Base-by-base conservation (phyloP, 2,113 vertebrate genomes). In the Hippocampus guttulatus region DNA sequence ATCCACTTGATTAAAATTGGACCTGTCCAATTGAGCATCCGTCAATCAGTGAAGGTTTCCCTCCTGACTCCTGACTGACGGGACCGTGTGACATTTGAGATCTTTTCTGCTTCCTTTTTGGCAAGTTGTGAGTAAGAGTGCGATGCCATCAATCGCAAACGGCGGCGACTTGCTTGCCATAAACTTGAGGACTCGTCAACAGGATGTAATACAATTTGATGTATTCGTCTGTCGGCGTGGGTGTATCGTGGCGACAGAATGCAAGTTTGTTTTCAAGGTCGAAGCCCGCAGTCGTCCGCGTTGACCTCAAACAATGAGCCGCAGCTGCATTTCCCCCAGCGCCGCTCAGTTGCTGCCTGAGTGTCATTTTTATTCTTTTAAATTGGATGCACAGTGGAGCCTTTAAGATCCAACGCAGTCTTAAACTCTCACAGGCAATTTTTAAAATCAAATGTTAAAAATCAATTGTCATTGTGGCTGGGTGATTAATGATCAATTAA, bases 1-100 rank as follows among this genome's bases (percentile, higher is more conserved):
- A 75, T 69, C 79, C 75, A 52, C 77, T 85, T 70, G 82, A 90
- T 90, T 83, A 85, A 87, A 91, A 84, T 80, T 81, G 83, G 74
- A 84, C 84, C 77, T 85, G 80, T 87, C 85, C 73, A 76, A 9
- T 74, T 68, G 55, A 25, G 38, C 52, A 76, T 88, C 87, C 77
- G 61, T 85, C 83, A 74, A 61, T 49, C 25, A 21, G 74, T 66
- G 64, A 79, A 75, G 55, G 69, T 60, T 67, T 58, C 18, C 23
- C 55, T 25, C 64, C 64, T 69, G 78, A 81, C 54, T 25, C 64
- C 64, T 70, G 79, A 83, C 27, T 81, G 85, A 88, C 57, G 45
- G 71, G 62, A 9, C 43, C 7, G 61, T 0, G 49, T 75, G 84
- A 77, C 83, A 74, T 67, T 71, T 88, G 71, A 70, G 78, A 73